phyloP scores from a whole-genome alignment of 2,797 vertebrate species.

The Bradypodion pumilum region DNA sequence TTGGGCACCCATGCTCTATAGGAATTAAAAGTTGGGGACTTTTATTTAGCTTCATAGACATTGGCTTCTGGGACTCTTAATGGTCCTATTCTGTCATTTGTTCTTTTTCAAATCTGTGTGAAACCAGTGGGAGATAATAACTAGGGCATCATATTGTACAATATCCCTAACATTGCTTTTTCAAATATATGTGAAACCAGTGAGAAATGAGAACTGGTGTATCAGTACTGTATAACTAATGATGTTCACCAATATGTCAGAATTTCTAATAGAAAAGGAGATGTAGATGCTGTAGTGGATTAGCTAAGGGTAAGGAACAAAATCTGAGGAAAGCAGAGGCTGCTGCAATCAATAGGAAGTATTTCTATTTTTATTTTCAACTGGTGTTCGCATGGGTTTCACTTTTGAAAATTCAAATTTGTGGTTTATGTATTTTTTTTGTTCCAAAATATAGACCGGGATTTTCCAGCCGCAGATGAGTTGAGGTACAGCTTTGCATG shows the following conservation, averaged over 20 bases:
- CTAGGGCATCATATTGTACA: not conserved
- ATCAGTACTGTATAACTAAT: no score
- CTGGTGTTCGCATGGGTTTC: not conserved
- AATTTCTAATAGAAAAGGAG: not conserved
- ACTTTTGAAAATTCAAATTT: not conserved
- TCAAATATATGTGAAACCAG: no score
- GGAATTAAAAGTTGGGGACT: not conserved
- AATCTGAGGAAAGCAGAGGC: not conserved
- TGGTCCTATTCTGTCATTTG: not conserved
- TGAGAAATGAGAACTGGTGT: no score
- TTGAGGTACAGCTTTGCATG: not conserved
- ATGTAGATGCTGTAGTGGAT: not conserved
- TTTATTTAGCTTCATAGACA: not conserved
- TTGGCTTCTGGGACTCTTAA: not conserved
- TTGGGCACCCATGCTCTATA: no score
- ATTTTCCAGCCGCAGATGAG: not conserved
- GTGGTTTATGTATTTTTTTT: not conserved
- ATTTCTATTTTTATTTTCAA: not conserved
- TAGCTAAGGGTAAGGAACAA: not conserved
- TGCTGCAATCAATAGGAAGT: not conserved
- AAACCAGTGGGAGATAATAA: not conserved
- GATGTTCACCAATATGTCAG: not conserved
- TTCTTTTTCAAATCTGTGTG: not conserved
- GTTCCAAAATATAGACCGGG: not conserved
- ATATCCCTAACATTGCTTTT: no score